Base-by-base conservation (phyloP, 2,113 vertebrate genomes). In the Eulemur rufifrons region DNA sequence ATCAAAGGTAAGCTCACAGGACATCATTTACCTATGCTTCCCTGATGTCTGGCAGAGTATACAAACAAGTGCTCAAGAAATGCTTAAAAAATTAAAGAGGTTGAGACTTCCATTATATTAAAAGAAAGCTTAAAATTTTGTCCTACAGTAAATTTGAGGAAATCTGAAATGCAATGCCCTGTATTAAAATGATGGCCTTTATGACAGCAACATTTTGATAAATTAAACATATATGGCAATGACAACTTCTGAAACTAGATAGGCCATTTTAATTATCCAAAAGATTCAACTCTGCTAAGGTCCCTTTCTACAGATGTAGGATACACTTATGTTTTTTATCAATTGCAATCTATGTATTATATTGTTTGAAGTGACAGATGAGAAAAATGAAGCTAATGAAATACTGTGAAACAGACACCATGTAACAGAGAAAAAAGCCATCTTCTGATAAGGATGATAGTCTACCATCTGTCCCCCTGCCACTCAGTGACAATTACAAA, bases 381-480 rank as follows among this genome's bases (percentile, higher is more conserved):
- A 94, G 84, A 54, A 86, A 96, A 91, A 91, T 5, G 23, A 81
- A 84, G 85, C 0, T 95, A 95, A 97, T 82, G 8, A 76, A 66
- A 93, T 64, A 5, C 90, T 95, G 45, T 88, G 95, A 97, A 97
- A 94, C 0, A 74, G 73, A 89, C 68, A 92, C 77, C 91, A 37
- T 0, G 12, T 11, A 12, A 69, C 78, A 94, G 73, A 94, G 66
- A 74, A 78, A 78, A 91, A 97, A 54, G 73, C 42, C 78, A 80
- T 63, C 83, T 77, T 92, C 80, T 86, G 97, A 96, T 93, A 87
- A 93, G 93, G 83, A 93, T 66, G 80, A 94, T 34, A 71, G 71
- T 39, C 73, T 42, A 76, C 93, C 97, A 95, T 80, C 97, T 73
- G 96, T 94, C 73, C 95, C 80, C 68, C 76, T 39, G 47, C 76